phyloP scores from a whole-genome alignment of 2,888 invertebrate species.

The Polia nebulosa region DNA sequence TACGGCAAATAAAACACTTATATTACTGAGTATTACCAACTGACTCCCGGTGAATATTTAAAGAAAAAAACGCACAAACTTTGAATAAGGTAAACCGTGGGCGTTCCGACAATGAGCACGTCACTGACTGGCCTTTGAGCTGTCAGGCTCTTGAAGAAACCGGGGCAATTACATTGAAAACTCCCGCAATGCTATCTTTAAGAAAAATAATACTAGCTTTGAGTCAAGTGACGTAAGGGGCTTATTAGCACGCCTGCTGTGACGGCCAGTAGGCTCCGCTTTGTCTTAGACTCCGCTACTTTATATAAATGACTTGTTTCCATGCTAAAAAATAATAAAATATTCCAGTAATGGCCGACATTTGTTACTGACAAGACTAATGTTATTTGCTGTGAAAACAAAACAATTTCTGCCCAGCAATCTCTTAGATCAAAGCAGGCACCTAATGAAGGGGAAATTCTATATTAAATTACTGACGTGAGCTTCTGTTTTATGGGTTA shows the following conservation, averaged over 20 bases:
- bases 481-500: slow-evolving; percentile 71
- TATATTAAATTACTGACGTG: slow-evolving; percentile 64
- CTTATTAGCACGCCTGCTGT: slow-evolving; percentile 87
- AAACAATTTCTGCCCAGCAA: slow-evolving; percentile 60
- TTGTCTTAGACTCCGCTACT: slow-evolving; percentile 67
- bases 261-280: slow-evolving; percentile 73
- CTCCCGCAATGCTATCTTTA: slow-evolving; percentile 87
- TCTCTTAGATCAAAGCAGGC: slow-evolving; percentile 63
- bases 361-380: slow-evolving; percentile 66
- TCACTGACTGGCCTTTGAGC: slow-evolving; percentile 89
- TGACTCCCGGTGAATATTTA: slow-evolving; percentile 79
- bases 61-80: slow-evolving; percentile 84
- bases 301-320: slow-evolving; percentile 66
- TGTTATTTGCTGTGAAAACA: slow-evolving; percentile 62
- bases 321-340: slow-evolving; percentile 68
- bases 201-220: slow-evolving; percentile 87
- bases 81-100: slow-evolving; percentile 89
- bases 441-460: slow-evolving; percentile 63
- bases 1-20: slow-evolving; percentile 69
- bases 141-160: slow-evolving; percentile 89
- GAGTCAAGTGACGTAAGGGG: slow-evolving; percentile 84
- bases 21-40: slow-evolving; percentile 71
- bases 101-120: slow-evolving; percentile 89
- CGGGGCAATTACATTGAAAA: slow-evolving; percentile 91
- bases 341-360: slow-evolving; percentile 59